These are phyloP conservation scores for Melanostoma scalare DNA, from an alignment of 2,888 invertebrate species.

Conservation along the genomic window DNA sequence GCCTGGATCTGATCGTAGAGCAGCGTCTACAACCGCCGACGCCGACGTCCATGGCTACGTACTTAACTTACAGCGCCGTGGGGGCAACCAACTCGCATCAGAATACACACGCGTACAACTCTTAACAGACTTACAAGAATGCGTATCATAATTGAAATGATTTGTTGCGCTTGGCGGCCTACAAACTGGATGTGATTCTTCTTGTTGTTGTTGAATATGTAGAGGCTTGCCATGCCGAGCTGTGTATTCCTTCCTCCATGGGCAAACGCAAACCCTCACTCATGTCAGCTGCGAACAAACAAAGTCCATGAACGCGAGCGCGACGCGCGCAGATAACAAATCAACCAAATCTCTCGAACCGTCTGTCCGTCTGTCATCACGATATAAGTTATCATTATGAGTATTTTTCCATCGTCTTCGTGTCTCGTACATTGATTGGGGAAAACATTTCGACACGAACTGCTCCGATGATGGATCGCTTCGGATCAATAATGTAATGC, in stretches of 20 bases:
- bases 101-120: conserved; percentile 52
- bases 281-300: conserved; percentile 62
- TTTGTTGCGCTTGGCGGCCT: conserved; percentile 57
- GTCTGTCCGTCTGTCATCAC: conserved; percentile 60
- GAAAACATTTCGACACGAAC: conserved; percentile 67
- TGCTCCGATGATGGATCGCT: conserved; percentile 62
- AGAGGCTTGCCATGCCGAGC: conserved; percentile 8
- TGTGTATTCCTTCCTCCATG: conserved; percentile 30
- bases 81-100: conserved; percentile 54
- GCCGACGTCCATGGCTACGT: conserved; percentile 28
- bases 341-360: conserved; percentile 53
- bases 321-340: conserved; percentile 63
- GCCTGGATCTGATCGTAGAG: conserved; percentile 11
- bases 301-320: conserved; percentile 23
- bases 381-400: conserved; percentile 69
- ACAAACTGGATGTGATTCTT: conserved; percentile 55
- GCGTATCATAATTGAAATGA: conserved; percentile 73
- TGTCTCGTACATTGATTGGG: conserved; percentile 47
- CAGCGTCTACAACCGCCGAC: not conserved
- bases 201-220: conserved; percentile 13
- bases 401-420: conserved; percentile 27
- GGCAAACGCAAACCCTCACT: conserved; percentile 17
- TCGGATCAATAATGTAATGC: conserved; percentile 66
- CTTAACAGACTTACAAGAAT: conserved; percentile 69
- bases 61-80: conserved; percentile 14